These are phyloP conservation scores for Ericerus pela DNA, from an alignment of 1,140 invertebrate genomes.

Conservation along the genomic window DNA sequence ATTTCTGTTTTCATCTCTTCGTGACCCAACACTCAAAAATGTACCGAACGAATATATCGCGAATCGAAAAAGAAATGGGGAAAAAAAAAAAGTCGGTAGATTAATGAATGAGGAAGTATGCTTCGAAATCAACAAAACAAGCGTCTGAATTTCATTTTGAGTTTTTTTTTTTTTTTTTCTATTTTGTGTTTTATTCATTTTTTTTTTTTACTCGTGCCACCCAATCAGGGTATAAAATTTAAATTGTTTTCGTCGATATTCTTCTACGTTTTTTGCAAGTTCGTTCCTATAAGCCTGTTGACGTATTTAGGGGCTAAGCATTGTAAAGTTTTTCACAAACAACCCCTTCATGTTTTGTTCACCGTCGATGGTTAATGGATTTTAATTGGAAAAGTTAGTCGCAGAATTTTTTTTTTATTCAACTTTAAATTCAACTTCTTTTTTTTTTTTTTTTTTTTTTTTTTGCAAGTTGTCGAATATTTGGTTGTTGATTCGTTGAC, in stretches of 20 bases:
- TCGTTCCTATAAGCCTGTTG: background rate
- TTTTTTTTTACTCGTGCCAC: background rate
- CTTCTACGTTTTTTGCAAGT: too few relatives aligned
- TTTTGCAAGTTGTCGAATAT: too few relatives aligned
- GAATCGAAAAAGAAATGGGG: too few relatives aligned
- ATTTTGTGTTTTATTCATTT: background rate
- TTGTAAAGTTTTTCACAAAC: constrained; percentile 4
- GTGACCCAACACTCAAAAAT: too few relatives aligned
- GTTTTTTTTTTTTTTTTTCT: too few relatives aligned
- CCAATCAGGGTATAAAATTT: background rate
- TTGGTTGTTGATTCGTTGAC: too few relatives aligned
- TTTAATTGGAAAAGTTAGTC: constrained; percentile 11
- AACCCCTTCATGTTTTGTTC: constrained; percentile 8
- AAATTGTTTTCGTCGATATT: constrained; percentile 8
- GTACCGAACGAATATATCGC: too few relatives aligned
- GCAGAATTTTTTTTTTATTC: too few relatives aligned
- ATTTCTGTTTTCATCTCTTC: too few relatives aligned
- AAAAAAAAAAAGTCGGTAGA: background rate
- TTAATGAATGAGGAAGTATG: background rate
- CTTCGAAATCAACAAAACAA: constrained; percentile 4
- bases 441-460: too few relatives aligned
- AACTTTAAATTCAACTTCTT: too few relatives aligned
- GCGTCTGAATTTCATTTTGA: too few relatives aligned
- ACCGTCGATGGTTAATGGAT: constrained; percentile 3
- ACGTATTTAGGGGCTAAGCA: background rate